Evolutionary conservation across 1,140 invertebrate genomes (phyloP).

Genomic region (Chironomus striatipennis): DNA sequence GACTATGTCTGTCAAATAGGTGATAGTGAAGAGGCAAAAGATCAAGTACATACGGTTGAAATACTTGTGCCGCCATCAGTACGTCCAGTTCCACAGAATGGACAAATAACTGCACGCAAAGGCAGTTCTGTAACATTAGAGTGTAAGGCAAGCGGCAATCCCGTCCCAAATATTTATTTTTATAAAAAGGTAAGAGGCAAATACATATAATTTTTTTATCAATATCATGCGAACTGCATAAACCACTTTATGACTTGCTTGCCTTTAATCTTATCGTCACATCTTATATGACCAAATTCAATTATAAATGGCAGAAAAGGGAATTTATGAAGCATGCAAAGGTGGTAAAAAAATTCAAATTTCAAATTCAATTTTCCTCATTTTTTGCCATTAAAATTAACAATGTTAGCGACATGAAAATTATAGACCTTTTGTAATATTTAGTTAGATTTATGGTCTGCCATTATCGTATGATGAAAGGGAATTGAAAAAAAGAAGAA

Average conservation of each 20-base stretch:
- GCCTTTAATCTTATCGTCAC: not conserved
- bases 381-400: not conserved
- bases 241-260: not conserved
- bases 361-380: conserved; percentile 2
- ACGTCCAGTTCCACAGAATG: conserved; percentile 42
- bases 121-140: conserved; percentile 49
- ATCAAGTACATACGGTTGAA: conserved; percentile 46
- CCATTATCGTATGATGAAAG: not conserved
- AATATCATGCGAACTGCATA: too few species aligned
- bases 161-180: conserved; percentile 40
- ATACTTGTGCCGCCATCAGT: conserved; percentile 46
- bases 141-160: conserved; percentile 49
- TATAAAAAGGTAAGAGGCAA: conserved; percentile 34
- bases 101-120: conserved; percentile 46
- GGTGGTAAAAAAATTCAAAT: not conserved
- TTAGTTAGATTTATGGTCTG: not conserved
- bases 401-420: conserved; percentile 8
- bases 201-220: too few species aligned
- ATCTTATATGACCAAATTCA: not conserved
- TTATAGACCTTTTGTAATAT: conserved; percentile 6
- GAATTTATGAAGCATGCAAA: not conserved
- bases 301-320: not conserved
- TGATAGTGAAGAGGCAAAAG: conserved; percentile 41
- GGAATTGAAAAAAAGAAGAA: not conserved
- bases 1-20: conserved; percentile 48